A percentile compares a stretch with the other conserved stretches of the same genome.
Conservation (phyloP, 2,113 vertebrate species). For the Eubucco bourcierii region DNA sequence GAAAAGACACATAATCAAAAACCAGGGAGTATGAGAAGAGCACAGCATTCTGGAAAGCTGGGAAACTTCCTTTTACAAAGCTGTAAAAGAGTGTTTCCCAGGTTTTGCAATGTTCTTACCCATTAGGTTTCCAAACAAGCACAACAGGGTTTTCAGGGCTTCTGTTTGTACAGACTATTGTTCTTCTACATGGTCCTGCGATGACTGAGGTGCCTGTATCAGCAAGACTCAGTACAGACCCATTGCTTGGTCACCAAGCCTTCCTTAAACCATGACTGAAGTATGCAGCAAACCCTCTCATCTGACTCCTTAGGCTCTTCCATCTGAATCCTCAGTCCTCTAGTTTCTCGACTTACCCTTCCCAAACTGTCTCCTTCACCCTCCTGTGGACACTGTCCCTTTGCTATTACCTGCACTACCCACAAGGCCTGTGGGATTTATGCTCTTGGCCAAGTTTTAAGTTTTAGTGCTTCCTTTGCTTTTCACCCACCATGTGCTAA, state of each 20-base stretch:
- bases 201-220: not conserved
- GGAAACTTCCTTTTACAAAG: not conserved
- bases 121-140: not conserved
- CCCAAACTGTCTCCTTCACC: not conserved
- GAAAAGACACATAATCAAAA: not conserved
- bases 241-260: not conserved
- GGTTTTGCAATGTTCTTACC: slow-evolving; percentile 24
- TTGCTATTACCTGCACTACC: slow-evolving; percentile 39
- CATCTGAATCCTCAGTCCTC: not conserved
- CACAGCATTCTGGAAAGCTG: not conserved
- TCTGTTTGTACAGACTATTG: not conserved
- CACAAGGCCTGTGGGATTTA: slow-evolving; percentile 39
- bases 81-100: not conserved
- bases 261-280: not conserved
- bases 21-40: not conserved
- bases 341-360: not conserved
- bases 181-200: not conserved
- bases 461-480: slow-evolving; percentile 51
- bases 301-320: not conserved
- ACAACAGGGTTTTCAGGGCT: not conserved
- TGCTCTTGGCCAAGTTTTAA: slow-evolving; percentile 60
- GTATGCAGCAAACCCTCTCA: not conserved
- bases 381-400: not conserved
- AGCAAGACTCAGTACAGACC: not conserved
- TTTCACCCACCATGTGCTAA: slow-evolving; percentile 39